A percentile compares a stretch with the other conserved stretches of the same genome.
These are phyloP conservation scores for Teleopsis dalmanni DNA, from an alignment of 1,140 invertebrate species.

Conservation along the genomic window DNA sequence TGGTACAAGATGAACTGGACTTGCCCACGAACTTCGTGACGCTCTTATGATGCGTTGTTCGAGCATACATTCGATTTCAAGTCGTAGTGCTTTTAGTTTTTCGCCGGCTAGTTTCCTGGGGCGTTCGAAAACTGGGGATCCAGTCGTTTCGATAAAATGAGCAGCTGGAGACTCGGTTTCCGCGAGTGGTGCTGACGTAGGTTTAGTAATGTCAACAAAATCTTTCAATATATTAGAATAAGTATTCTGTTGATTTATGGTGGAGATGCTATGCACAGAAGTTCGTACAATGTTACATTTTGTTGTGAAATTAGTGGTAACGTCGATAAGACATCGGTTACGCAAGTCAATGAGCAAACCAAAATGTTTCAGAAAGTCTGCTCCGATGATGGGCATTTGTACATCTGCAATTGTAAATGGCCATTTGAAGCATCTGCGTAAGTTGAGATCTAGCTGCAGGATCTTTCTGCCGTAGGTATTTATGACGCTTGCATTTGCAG, in stretches of 20 bases:
- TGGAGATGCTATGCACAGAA: no score
- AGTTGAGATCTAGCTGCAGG: not conserved
- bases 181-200: no score
- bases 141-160: not conserved
- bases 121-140: not conserved
- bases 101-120: not conserved
- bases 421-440: not conserved
- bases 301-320: not conserved
- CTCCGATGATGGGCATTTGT: not conserved
- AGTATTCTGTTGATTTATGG: no score
- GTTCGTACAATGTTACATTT: no score
- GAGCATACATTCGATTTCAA: conserved; percentile 31
- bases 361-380: not conserved
- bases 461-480: not conserved
- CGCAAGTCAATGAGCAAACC: not conserved
- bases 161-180: no score
- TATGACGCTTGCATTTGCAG: not conserved
- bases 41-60: conserved; percentile 22
- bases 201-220: no score
- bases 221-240: no score
- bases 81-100: not conserved
- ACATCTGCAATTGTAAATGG: conserved; percentile 1
- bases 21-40: conserved; percentile 20
- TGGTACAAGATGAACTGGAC: not conserved
- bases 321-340: not conserved